Evolutionary conservation across 2,113 vertebrate genomes (phyloP), one percentile per base, ranked within the genome.

Genomic region (Nansenia antarctica): DNA sequence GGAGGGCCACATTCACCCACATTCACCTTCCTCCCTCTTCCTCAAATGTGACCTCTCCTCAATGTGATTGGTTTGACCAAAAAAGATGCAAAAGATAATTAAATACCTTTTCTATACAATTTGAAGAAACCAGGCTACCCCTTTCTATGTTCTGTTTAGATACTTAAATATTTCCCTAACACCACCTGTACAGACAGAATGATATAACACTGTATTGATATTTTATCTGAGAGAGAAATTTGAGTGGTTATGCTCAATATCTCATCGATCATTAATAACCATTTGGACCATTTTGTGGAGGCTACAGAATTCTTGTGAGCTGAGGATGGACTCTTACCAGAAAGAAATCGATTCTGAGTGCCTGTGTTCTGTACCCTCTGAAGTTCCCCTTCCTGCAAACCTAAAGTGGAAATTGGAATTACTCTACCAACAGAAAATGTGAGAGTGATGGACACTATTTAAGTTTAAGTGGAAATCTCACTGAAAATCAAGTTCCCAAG

Each of bases 171-270:
- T n/a, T n/a, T n/a, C n/a, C n/a, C n/a, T n/a, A 49, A 15, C 15
- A 49, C 4, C 5, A 29, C 27, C 66, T 71, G 68, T 37, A 30
- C 53, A 70, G 65, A 72, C 37, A 61, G 67, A 70, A 27, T 30
- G 75, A 58, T 57, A 74, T 47, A 62, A 73, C 18, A 6, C 8
- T 66, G n/a, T 64, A 47, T 67, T 76, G 58, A 47, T 65, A 30
- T 65, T 62, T 30, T 65, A 18, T 71, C 39, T 54, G n/a, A 45
- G 29, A 70, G 62, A 69, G 15, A 22, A 62, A n/a, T n/a, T 63
- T 6, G 80, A 72, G 59, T 30, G 32, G 29, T 34, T 27, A 24
- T 26, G 12, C 5, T 52, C 55, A 20, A 58, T 24, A 63, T 57
- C 2, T 65, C 27, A 32, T 42, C 70, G 15, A 49, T 63, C 11